These are phyloP conservation scores for Choristoneura fumiferana DNA, from an alignment of 1,140 invertebrate genomes.

Conservation along the genomic window DNA sequence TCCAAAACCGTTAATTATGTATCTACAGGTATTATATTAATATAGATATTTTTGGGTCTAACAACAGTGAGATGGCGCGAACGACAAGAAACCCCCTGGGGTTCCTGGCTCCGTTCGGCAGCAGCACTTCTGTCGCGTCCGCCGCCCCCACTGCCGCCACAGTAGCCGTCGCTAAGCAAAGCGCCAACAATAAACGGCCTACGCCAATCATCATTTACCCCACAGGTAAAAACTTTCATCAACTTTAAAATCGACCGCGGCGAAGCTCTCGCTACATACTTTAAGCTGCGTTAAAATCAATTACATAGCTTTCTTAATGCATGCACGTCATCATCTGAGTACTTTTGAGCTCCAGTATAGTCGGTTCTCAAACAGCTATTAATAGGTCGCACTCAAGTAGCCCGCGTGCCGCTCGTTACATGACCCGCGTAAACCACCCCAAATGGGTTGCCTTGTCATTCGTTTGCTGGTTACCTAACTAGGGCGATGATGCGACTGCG, in stretches of 20 bases:
- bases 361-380: neutral
- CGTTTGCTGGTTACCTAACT: constrained; percentile 6
- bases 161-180: constrained; percentile 43
- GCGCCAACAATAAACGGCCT: constrained; percentile 56
- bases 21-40: too few species aligned
- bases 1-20: too few species aligned
- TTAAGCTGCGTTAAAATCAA: too few species aligned
- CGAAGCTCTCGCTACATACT: too few species aligned
- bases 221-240: constrained; percentile 50
- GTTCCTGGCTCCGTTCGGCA: constrained; percentile 42
- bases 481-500: neutral
- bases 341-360: too few species aligned
- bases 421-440: neutral
- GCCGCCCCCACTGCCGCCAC: constrained; percentile 36
- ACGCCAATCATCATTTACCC: constrained; percentile 68
- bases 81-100: constrained; percentile 38
- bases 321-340: too few species aligned
- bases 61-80: constrained; percentile 36
- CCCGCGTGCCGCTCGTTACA: neutral
- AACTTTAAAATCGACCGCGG: too few species aligned
- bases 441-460: constrained; percentile 13
- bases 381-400: neutral
- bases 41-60: too few species aligned
- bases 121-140: constrained; percentile 33
- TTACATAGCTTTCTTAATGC: too few species aligned